Evolutionary conservation across 1,140 invertebrate genomes (phyloP), one percentile per base, ranked within the genome.

Genomic region (Cylas formicarius): DNA sequence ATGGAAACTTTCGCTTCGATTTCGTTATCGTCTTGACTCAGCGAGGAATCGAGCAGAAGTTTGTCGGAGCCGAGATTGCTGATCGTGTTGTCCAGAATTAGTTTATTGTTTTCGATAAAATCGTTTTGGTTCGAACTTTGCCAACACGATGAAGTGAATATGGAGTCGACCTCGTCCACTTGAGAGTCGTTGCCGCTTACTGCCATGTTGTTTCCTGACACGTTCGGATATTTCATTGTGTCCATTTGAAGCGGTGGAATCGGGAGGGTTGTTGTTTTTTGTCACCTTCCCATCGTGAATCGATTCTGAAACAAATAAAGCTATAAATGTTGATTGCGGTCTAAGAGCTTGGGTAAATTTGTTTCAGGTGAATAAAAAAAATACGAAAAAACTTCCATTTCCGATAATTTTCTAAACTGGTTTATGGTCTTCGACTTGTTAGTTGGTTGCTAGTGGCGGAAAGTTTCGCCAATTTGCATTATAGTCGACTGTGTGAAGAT

Each of bases 1-100:
- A 78, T 68, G 0, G 71, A 70, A 27, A 67, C 67, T 61, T 77
- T 78, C 11, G 65, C 66, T 36, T 65, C 61, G 20, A 65, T 57
- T 36, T 68, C 67, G 28, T 55, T 60, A n/a, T 69, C 64, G 57
- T 60, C 16, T 60, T 68, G 67, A 3, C 65, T 67, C 55, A 65
- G 18, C 1, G 68, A 62, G 0, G 67, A 61, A 13, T 68, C 67
- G 0, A 73, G 35, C 2, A 73, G 55, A 1, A 73, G 41, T 3
- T 70, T 68, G 35, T 74, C 72, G 56, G 69, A 69, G 3, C 67
- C 63, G 18, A 61, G 31, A 34, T 57, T 58, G 24, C 50, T 55
- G 29, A 62, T 64, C 3, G 51, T 44, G 17, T 53, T 50, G 19
- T 66, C 64, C 20, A 64, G 38, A 6, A 59, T 56, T 21, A 65